Evolutionary conservation across 1,140 invertebrate genomes (phyloP).

Genomic region (Protaetia brevitarsis): DNA sequence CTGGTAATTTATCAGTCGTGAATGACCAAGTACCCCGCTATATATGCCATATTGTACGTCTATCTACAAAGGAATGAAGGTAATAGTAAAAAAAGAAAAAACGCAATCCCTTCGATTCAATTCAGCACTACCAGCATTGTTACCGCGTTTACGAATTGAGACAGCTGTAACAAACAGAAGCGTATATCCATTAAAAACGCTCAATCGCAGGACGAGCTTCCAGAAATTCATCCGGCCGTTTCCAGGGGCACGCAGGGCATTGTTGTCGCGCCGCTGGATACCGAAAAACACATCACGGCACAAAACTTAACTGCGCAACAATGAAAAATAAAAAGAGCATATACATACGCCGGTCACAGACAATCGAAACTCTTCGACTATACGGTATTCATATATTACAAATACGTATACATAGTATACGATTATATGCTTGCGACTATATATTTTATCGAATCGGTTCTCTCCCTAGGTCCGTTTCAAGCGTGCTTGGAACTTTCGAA

Average conservation of each 20-base stretch:
- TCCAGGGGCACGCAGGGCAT: slow-evolving; percentile 32
- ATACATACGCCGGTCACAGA: neutral
- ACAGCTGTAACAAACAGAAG: slow-evolving; percentile 41
- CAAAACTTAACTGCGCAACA: slow-evolving; percentile 39
- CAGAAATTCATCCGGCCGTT: slow-evolving; percentile 31
- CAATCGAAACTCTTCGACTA: too few species aligned
- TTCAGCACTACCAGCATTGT: slow-evolving; percentile 28
- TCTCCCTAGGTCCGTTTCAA: too few species aligned
- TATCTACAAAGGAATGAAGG: neutral
- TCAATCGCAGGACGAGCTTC: slow-evolving; percentile 26
- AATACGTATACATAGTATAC: neutral
- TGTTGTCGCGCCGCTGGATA: slow-evolving; percentile 36
- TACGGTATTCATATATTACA: neutral
- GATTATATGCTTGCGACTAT: slow-evolving; percentile 19
- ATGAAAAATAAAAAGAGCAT: slow-evolving; percentile 30
- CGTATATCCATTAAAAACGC: slow-evolving; percentile 33
- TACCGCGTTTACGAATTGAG: slow-evolving; percentile 38
- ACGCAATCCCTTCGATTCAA: neutral
- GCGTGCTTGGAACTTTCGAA: too few species aligned
- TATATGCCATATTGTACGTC: neutral
- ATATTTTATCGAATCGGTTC: slow-evolving; percentile 41
- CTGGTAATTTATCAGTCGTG: too few species aligned
- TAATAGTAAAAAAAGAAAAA: neutral
- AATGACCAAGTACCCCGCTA: too few species aligned
- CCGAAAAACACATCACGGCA: slow-evolving; percentile 38